Evolutionary conservation across 2,797 vertebrate species (phyloP).

Genomic region (Sciaenops ocellatus): DNA sequence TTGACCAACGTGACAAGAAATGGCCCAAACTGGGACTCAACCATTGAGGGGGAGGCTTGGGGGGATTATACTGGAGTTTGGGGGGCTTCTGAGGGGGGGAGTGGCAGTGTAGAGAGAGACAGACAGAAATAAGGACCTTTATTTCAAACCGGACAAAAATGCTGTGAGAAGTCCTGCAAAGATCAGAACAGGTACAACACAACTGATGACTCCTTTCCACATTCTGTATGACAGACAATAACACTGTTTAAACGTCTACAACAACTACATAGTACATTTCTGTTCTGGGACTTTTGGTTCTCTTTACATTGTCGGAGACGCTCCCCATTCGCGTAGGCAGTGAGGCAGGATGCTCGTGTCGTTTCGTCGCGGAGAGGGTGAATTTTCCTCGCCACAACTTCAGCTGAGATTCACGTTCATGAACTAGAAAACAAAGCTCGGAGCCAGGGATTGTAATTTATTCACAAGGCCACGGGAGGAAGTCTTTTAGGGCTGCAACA

Average conservation of each 20-base stretch:
- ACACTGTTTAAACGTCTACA: slow-evolving; percentile 64
- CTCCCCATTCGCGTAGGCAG: slow-evolving; percentile 43
- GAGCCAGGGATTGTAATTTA: neutral
- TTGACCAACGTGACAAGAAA: slow-evolving; percentile 46
- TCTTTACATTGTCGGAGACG: slow-evolving; percentile 47
- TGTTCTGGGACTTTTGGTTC: slow-evolving; percentile 62
- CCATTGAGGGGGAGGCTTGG: neutral
- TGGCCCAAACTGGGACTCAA: slow-evolving; percentile 34
- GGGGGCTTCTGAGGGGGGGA: slow-evolving; percentile 53
- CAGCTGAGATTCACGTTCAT: slow-evolving; percentile 17
- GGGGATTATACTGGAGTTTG: slow-evolving; percentile 40
- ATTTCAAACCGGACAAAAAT: slow-evolving; percentile 56
- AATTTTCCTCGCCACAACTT: slow-evolving; percentile 46
- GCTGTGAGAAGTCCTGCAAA: slow-evolving; percentile 53
- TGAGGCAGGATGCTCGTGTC: slow-evolving; percentile 41
- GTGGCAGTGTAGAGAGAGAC: slow-evolving; percentile 74
- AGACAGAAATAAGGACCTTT: slow-evolving; percentile 69
- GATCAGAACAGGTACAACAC: slow-evolving; percentile 60
- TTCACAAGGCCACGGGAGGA: neutral
- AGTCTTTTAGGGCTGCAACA: neutral
- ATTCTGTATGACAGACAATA: slow-evolving; percentile 70
- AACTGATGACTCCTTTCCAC: slow-evolving; percentile 54
- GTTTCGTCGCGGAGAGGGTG: slow-evolving; percentile 44
- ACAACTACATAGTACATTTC: slow-evolving; percentile 48
- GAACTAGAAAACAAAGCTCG: neutral